Conservation (phyloP, 2,113 vertebrate species). For the Erythrolamprus reginae region DNA sequence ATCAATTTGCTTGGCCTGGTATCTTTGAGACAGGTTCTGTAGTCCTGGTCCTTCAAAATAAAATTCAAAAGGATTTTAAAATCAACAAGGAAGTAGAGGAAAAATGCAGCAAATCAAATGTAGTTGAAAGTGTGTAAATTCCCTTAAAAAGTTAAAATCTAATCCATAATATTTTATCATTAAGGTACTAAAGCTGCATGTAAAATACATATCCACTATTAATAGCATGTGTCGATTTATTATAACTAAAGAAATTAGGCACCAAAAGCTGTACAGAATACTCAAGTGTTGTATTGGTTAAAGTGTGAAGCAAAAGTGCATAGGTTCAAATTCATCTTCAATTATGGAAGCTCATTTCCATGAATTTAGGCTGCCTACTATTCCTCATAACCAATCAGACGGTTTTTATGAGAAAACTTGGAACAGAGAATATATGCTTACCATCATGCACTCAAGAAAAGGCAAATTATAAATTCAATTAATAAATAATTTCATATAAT, state of each 20-base stretch:
- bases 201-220: neutral
- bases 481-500: neutral
- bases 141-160: neutral
- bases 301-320: neutral
- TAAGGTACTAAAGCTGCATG: neutral
- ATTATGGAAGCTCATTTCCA: neutral
- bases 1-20: conserved; percentile 87
- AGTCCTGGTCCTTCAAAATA: conserved; percentile 89
- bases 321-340: neutral
- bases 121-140: neutral
- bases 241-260: neutral
- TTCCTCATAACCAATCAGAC: neutral
- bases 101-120: conserved; percentile 13
- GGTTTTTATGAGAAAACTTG: neutral
- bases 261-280: neutral
- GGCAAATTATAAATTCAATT: neutral
- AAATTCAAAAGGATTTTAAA: conserved; percentile 60
- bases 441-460: neutral
- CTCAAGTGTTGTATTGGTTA: neutral
- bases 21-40: conserved; percentile 82
- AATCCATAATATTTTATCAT: neutral
- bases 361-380: neutral
- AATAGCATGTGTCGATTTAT: neutral
- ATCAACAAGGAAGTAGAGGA: conserved; percentile 8
- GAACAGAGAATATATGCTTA: neutral